Evolutionary conservation across 1,140 invertebrate species (phyloP).

Genomic region (Panagrolaimus sp.): DNA sequence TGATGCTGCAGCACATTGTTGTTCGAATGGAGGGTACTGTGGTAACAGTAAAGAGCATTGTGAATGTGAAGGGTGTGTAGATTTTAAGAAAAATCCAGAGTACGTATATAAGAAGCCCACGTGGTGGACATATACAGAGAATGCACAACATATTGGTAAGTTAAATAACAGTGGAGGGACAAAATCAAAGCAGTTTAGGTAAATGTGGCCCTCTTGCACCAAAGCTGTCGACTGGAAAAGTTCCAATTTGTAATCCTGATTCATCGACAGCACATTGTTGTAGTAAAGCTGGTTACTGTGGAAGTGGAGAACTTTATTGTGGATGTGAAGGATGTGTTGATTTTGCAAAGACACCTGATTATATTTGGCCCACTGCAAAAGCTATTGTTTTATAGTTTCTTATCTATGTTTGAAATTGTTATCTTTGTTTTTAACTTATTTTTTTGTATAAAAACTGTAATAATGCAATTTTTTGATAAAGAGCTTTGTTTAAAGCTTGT

Average conservation of each 20-base stretch:
- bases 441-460: too few relatives aligned
- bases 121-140: slow-evolving; percentile 44
- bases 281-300: slow-evolving; percentile 29
- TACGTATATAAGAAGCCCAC: slow-evolving; percentile 28
- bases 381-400: too few relatives aligned
- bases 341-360: slow-evolving; percentile 36
- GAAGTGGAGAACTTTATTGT: slow-evolving; percentile 35
- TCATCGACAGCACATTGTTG: slow-evolving; percentile 32
- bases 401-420: too few relatives aligned
- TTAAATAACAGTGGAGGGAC: neutral
- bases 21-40: slow-evolving; percentile 44
- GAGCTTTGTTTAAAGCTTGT: too few relatives aligned
- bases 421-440: too few relatives aligned
- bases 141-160: slow-evolving; percentile 38
- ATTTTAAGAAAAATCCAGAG: slow-evolving; percentile 35
- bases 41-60: slow-evolving; percentile 40
- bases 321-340: slow-evolving; percentile 43
- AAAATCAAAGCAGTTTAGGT: slow-evolving; percentile 23
- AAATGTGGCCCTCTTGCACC: slow-evolving; percentile 44
- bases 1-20: slow-evolving; percentile 36
- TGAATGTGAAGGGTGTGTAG: slow-evolving; percentile 44
- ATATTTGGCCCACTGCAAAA: neutral
- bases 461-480: too few relatives aligned
- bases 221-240: slow-evolving; percentile 29
- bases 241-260: slow-evolving; percentile 43